These are phyloP conservation scores for Rafetus swinhoei DNA, from an alignment of 2,113 vertebrate species.

Conservation along the genomic window DNA sequence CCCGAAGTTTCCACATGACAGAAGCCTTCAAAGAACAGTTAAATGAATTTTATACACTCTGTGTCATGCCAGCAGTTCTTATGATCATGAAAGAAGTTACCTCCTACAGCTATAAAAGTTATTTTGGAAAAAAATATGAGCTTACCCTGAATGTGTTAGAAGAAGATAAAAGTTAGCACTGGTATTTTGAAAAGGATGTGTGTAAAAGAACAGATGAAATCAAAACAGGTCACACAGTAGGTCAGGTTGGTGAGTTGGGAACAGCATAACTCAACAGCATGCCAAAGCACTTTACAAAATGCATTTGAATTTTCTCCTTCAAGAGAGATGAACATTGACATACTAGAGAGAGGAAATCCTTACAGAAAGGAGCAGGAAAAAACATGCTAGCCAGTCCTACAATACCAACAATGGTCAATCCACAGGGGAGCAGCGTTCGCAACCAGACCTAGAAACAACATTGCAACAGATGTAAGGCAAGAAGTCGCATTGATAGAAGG, in stretches of 20 bases:
- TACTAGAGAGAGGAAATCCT: background rate
- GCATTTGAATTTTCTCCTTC: background rate
- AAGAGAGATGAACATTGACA: background rate
- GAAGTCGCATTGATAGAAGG: background rate
- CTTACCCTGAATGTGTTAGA: background rate
- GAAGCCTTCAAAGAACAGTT: background rate
- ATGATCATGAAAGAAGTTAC: background rate
- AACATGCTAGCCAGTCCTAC: background rate
- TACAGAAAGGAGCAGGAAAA: background rate
- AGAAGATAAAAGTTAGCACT: background rate
- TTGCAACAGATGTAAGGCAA: background rate
- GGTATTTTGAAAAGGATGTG: background rate
- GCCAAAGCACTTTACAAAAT: background rate
- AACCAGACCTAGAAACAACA: background rate
- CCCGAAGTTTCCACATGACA: background rate
- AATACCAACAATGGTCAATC: too few relatives aligned
- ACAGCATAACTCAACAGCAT: background rate
- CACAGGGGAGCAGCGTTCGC: background rate
- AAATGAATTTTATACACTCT: background rate
- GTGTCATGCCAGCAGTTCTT: background rate
- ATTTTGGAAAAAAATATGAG: fast-evolving
- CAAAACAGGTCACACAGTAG: background rate
- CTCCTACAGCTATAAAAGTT: background rate
- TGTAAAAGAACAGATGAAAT: background rate
- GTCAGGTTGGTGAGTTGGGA: background rate